Conservation (phyloP, 2,797 vertebrate species). For the Myoxocephalus aenaeus region DNA sequence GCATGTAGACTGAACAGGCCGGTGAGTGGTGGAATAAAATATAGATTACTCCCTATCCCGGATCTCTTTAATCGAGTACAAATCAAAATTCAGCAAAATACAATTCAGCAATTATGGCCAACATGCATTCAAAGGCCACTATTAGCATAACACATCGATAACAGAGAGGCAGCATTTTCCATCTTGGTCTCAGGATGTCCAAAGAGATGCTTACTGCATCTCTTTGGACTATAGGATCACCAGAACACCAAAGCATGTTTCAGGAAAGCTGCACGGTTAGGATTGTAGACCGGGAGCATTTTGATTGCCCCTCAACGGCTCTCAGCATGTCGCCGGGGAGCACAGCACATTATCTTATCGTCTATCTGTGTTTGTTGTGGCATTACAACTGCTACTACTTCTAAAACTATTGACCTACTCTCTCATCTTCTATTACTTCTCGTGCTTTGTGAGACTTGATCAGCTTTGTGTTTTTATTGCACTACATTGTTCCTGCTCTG, state of each 20-base stretch:
- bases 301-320: background rate
- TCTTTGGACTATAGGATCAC: background rate
- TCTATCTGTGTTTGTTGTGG: background rate
- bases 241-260: background rate
- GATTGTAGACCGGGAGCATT: background rate
- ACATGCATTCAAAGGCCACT: background rate
- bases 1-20: background rate
- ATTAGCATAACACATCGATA: background rate
- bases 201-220: background rate
- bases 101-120: background rate
- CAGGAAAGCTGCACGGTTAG: background rate
- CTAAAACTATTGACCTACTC: background rate
- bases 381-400: background rate
- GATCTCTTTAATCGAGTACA: background rate
- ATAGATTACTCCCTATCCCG: background rate
- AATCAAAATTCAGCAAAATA: background rate
- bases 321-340: no score
- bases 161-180: background rate
- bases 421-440: constrained; percentile 10
- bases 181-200: background rate
- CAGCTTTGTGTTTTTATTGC: constrained; percentile 28
- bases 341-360: background rate
- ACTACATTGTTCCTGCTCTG: background rate
- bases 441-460: background rate
- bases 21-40: background rate